phyloP scores from a whole-genome alignment of 2,113 vertebrate genomes.

The Clarias magur region DNA sequence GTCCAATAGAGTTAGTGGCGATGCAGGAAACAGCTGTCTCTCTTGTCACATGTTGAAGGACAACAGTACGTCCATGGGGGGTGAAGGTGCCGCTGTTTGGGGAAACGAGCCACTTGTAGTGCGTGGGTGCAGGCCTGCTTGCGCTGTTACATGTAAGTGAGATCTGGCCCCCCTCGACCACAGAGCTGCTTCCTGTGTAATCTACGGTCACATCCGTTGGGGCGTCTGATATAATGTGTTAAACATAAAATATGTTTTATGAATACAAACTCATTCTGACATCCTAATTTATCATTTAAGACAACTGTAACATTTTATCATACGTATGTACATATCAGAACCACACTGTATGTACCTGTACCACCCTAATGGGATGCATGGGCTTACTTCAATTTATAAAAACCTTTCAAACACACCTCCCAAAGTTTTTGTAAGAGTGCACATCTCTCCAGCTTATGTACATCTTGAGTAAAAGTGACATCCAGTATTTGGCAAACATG shows the following conservation, averaged over 20 bases:
- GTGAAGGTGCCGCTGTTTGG: not conserved
- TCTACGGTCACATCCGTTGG: slow-evolving; percentile 47
- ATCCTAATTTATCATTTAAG: not conserved
- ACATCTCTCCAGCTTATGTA: too few relatives aligned
- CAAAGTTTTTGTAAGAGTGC: too few relatives aligned
- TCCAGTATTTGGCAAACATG: too few relatives aligned
- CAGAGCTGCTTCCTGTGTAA: not conserved
- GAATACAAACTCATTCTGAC: not conserved
- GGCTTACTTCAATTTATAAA: too few relatives aligned
- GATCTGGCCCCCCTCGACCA: slow-evolving; percentile 39
- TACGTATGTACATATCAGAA: too few relatives aligned
- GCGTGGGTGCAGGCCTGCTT: too few relatives aligned
- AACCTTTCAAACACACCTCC: too few relatives aligned
- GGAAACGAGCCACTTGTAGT: too few relatives aligned
- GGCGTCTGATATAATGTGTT: slow-evolving; percentile 42
- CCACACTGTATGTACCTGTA: too few relatives aligned
- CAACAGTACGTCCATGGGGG: not conserved
- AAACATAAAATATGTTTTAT: not conserved
- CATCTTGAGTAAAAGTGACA: too few relatives aligned
- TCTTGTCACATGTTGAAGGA: slow-evolving; percentile 34
- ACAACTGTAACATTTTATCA: too few relatives aligned
- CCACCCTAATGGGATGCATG: too few relatives aligned
- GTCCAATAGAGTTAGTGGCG: slow-evolving; percentile 46
- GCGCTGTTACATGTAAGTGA: not conserved
- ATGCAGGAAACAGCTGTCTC: slow-evolving; percentile 53